phyloP scores from a whole-genome alignment of 2,888 invertebrate genomes.

The Graphium colonna region DNA sequence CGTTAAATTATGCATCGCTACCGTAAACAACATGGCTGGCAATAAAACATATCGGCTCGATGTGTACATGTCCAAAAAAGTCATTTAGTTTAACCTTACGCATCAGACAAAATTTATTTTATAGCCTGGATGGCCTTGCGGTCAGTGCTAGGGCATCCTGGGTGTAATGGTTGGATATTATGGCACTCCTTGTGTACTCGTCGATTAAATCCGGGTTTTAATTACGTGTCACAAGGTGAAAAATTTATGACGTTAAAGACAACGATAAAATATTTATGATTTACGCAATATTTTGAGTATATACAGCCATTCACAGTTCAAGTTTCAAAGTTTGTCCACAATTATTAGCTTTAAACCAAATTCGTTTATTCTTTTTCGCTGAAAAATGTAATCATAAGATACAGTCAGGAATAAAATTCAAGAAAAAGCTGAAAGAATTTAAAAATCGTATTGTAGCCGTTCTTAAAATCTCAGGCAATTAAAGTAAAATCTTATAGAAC shows the following conservation, averaged over 20 bases:
- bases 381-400: no score
- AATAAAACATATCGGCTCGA: conserved; percentile 5
- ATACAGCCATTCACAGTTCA: no score
- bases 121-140: conserved; percentile 8
- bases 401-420: no score
- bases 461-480: no score
- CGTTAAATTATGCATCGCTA: conserved; percentile 8
- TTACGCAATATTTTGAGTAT: no score
- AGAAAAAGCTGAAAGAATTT: no score
- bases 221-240: conserved; percentile 8
- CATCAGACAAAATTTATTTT: conserved; percentile 20
- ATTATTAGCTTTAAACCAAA: no score
- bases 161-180: conserved; percentile 11
- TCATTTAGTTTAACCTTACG: conserved; percentile 15
- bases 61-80: conserved; percentile 8
- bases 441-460: no score
- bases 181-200: conserved; percentile 12
- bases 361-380: no score
- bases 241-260: background rate
- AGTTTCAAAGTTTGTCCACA: no score
- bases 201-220: conserved; percentile 12
- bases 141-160: conserved; percentile 11
- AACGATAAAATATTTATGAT: background rate
- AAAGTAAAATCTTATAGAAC: no score
- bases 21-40: conserved; percentile 10